Base-by-base conservation (phyloP, 2,888 invertebrate genomes). In the Sarcophaga carnaria region DNA sequence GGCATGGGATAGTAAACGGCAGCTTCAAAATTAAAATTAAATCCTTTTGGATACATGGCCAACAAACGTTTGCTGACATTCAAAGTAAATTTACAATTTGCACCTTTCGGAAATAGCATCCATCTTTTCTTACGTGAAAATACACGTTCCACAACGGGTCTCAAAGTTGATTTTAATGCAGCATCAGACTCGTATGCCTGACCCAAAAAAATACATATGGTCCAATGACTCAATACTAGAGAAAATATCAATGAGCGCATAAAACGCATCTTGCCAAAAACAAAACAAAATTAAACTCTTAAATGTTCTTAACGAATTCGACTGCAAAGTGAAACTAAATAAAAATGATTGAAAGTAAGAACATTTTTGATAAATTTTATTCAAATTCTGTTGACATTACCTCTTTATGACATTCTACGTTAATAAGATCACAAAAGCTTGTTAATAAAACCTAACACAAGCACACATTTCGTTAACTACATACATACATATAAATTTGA, bases 111-210 rank as follows among this genome's bases (percentile, higher is more conserved):
- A 76, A 92, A 91, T 0, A 93, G 77, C 25, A 93, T 88, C 88
- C 92, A 93, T 4, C 93, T 90, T 69, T 90, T 92, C 27, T 89
- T 90, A 0, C 93, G 90, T n/a, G 90, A 90, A 76, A 93, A 93
- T 10, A 92, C 87, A 4, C 92, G 90, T 11, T 91, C 90, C 49
- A 91, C 79, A 0, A 89, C 83, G 74, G 90, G 88, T 27, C 88
- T 90, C 0, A 92, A 77, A 22, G 89, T 87, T 0, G 91, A 89
- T 60, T 62, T 69, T 17, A 45, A 11, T 27, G 37, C 47, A 0
- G 2, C 11, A 12, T 37, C 60, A 11, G 59, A n/a, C 77, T 22
- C 11, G 62, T 20, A 6, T 11, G 5, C 14, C 59, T 49, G 45
- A 12, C 17, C 59, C 5, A 37, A 59, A 1, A 4, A 14, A 1